Conservation (phyloP, 1,140 invertebrate genomes). For the Epicauta chinensis region DNA sequence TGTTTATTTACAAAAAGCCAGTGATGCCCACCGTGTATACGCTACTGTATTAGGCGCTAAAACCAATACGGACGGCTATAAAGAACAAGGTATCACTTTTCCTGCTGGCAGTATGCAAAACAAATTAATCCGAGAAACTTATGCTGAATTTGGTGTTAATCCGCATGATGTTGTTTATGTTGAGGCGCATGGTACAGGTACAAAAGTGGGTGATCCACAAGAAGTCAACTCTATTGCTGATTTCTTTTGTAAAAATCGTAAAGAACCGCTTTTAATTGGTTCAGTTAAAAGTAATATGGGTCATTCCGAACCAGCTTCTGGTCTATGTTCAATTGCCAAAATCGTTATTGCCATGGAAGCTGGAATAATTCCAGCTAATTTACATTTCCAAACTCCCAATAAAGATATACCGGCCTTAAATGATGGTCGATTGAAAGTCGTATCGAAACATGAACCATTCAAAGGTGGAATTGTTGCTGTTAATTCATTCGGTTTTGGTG, state of each 20-base stretch:
- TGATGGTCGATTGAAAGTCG: slow-evolving; percentile 73
- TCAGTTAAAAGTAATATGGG: slow-evolving; percentile 99
- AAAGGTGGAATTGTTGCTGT: slow-evolving; percentile 79
- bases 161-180: slow-evolving; percentile 79
- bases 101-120: slow-evolving; percentile 84
- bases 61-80: slow-evolving; percentile 86
- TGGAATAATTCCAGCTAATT: slow-evolving; percentile 79
- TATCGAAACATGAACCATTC: slow-evolving; percentile 72
- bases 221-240: slow-evolving; percentile 91
- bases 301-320: slow-evolving; percentile 91
- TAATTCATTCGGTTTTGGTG: slow-evolving; percentile 97
- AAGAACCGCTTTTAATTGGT: slow-evolving; percentile 78
- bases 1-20: slow-evolving; percentile 73
- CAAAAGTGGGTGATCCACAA: slow-evolving; percentile 90
- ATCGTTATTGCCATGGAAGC: slow-evolving; percentile 86
- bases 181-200: slow-evolving; percentile 96
- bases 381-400: slow-evolving; percentile 86
- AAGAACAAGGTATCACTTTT: slow-evolving; percentile 86
- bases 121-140: slow-evolving; percentile 77
- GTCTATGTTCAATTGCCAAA: slow-evolving; percentile 84
- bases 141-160: slow-evolving; percentile 72
- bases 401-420: slow-evolving; percentile 77
- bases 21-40: slow-evolving; percentile 73
- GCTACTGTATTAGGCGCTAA: slow-evolving; percentile 79
- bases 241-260: slow-evolving; percentile 82